phyloP scores from a whole-genome alignment of 2,888 invertebrate genomes.

The Leucoma salicis region DNA sequence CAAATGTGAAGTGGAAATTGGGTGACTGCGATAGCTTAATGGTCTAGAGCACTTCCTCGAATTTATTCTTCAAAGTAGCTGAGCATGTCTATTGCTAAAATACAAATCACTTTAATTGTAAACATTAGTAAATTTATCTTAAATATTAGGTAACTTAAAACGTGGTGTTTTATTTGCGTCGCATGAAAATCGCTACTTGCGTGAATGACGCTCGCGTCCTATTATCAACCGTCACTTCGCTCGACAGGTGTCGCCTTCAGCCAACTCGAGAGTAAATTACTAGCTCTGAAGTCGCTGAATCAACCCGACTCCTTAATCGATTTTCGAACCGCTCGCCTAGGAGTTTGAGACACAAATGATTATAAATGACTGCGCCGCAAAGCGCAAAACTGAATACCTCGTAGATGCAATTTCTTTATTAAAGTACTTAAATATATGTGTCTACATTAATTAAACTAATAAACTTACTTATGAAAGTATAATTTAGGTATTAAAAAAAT shows the following conservation, averaged over 20 bases:
- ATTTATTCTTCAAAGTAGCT: too few relatives aligned
- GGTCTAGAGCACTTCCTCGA: too few relatives aligned
- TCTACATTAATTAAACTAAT: too few relatives aligned
- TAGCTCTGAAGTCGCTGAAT: slow-evolving; percentile 77
- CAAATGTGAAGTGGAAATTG: too few relatives aligned
- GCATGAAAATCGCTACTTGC: slow-evolving; percentile 63
- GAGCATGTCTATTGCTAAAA: too few relatives aligned
- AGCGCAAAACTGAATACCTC: slow-evolving; percentile 29
- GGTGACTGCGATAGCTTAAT: too few relatives aligned
- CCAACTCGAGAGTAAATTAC: slow-evolving; percentile 81
- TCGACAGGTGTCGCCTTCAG: slow-evolving; percentile 81
- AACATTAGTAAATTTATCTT: too few relatives aligned
- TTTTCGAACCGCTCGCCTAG: slow-evolving; percentile 65
- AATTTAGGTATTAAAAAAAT: too few relatives aligned
- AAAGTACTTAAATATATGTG: too few relatives aligned
- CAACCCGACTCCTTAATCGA: slow-evolving; percentile 75
- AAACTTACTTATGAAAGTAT: too few relatives aligned
- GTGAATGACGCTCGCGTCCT: slow-evolving; percentile 74
- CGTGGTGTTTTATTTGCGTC: slow-evolving; percentile 40
- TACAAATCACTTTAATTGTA: too few relatives aligned
- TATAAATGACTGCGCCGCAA: slow-evolving; percentile 52
- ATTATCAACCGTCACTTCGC: slow-evolving; percentile 78
- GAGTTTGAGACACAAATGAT: slow-evolving; percentile 50
- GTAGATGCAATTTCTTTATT: slow-evolving; percentile 32
- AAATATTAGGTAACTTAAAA: too few relatives aligned